Base-by-base conservation (phyloP, 1,140 invertebrate species). In the Gonioctena quinquepunctata region DNA sequence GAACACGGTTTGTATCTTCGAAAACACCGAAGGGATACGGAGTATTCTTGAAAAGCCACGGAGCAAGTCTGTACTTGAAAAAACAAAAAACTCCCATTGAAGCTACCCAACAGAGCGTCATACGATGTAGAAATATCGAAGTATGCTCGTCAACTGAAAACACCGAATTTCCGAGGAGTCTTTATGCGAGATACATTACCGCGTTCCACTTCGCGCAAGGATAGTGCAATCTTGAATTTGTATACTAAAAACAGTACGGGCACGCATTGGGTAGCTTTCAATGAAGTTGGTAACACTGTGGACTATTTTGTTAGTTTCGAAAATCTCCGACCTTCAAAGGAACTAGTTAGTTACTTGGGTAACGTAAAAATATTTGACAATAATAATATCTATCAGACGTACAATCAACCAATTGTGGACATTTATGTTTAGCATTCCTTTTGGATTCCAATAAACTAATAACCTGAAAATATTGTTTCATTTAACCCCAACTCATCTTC, bases 241-340 rank as follows among this genome's bases (percentile, higher is more conserved):
- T 80, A 83, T 74, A 54, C 56, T 57, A 63, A 52, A n/a, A 61
- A 73, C 21, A 76, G 76, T 67, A 6, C 26, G 61, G 77, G 81
- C 54, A 80, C 80, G 52, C 79, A 82, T 77, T 82, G 80, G 80
- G 79, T 81, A 75, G 78, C 78, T 27, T 81, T 80, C 68, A 76
- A 69, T 56, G 80, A 82, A 73, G 48, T 66, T 33, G 63, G 68
- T 33, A 71, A 73, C 64, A 68, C 54, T 25, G 61, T 68, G 8
- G n/a, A 72, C 6, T 75, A 76, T 70, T 76, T 73, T 62, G 72
- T 81, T 74, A 78, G 76, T 68, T 81, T 72, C 76, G 79, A 80
- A 19, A 68, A 82, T 66, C 62, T 82, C 22, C 68, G 70, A 74
- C 80, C 79, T 18, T 76, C 80, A 22, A 6, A 27, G 61, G 79